phyloP scores from a whole-genome alignment of 2,113 vertebrate genomes.

The Cryptomyrus ogoouensis region DNA sequence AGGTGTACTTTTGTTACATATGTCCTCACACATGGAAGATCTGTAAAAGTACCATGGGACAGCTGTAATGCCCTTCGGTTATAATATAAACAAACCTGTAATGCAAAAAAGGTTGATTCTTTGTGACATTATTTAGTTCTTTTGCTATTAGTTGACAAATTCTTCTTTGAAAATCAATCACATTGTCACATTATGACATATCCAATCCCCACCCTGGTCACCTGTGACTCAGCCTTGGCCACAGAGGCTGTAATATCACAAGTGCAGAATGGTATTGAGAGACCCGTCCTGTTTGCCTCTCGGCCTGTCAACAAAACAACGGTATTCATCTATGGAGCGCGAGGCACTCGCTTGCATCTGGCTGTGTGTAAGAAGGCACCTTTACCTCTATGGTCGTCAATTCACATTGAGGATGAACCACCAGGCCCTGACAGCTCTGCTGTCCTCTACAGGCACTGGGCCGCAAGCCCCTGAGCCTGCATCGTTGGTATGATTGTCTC shows the following conservation, averaged over 20 bases:
- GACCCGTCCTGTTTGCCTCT: neutral
- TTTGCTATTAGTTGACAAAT: too few species aligned
- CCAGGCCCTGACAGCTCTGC: neutral
- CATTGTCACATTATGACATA: too few species aligned
- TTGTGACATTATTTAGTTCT: too few species aligned
- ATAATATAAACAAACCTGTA: too few species aligned
- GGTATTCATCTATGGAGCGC: neutral
- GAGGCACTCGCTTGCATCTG: constrained; percentile 1
- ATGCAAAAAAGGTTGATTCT: too few species aligned
- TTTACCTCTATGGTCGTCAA: neutral
- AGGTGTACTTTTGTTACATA: too few species aligned
- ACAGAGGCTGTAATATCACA: neutral
- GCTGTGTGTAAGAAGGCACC: neutral
- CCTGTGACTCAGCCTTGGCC: neutral
- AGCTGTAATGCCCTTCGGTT: too few species aligned
- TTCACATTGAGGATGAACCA: neutral
- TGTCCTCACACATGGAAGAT: too few species aligned
- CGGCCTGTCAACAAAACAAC: neutral
- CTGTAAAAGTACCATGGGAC: too few species aligned
- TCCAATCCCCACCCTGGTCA: neutral
- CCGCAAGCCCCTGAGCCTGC: neutral
- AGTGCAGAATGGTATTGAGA: neutral
- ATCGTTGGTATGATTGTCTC: neutral
- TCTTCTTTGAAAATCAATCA: too few species aligned
- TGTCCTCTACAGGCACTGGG: neutral